phyloP scores from a whole-genome alignment of 2,113 vertebrate species.

The Melanostigma gelatinosum region DNA sequence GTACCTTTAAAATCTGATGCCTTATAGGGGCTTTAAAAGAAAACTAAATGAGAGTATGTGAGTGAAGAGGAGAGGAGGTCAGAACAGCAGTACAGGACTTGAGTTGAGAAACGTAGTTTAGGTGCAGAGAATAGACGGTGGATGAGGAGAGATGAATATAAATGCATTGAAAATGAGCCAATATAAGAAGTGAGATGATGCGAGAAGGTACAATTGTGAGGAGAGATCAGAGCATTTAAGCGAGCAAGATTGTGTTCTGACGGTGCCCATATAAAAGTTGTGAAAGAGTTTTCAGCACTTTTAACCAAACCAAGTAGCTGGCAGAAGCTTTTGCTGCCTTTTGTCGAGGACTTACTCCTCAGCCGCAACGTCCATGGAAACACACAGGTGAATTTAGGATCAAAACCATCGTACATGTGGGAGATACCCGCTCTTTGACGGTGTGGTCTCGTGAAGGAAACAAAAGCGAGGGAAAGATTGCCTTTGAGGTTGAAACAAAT shows the following conservation, averaged over 20 bases:
- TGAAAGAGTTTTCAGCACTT: neutral
- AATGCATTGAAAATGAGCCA: slow-evolving; percentile 27
- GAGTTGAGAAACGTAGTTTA: neutral
- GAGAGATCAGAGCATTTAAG: neutral
- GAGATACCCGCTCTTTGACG: neutral
- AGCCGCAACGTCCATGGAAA: neutral
- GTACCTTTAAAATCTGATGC: neutral
- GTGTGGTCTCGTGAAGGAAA: too few relatives aligned
- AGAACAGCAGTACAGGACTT: neutral
- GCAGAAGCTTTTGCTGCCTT: neutral
- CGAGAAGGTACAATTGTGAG: slow-evolving; percentile 8
- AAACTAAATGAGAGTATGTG: neutral
- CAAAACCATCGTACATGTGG: neutral
- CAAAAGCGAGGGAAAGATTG: neutral
- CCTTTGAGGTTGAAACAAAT: neutral
- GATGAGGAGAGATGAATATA: slow-evolving; percentile 10
- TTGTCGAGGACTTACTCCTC: neutral
- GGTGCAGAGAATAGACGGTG: slow-evolving; percentile 6
- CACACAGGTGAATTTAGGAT: neutral
- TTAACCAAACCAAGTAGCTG: neutral
- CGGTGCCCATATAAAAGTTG: neutral
- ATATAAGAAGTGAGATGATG: slow-evolving; percentile 34
- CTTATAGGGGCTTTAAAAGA: neutral
- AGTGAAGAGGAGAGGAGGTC: neutral
- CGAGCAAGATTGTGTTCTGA: neutral